Conservation (phyloP, 2,888 invertebrate genomes). For the Himalopsyche japonica region DNA sequence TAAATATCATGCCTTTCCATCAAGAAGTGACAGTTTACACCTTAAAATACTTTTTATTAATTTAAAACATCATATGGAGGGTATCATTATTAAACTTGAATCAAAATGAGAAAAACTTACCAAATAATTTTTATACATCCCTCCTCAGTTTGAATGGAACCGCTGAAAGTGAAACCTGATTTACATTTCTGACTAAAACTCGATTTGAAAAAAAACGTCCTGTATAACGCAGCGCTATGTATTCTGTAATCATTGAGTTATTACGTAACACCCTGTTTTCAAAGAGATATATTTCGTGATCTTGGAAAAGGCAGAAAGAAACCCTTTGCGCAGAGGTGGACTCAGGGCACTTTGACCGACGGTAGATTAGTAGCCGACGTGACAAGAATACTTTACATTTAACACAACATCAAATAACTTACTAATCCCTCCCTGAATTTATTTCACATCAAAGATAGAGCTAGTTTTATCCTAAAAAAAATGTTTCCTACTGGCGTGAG, state of each 20-base stretch:
- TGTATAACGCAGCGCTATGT: not conserved
- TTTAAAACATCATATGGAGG: too few relatives aligned
- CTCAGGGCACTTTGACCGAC: not conserved
- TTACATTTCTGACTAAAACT: too few relatives aligned
- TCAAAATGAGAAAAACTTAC: too few relatives aligned
- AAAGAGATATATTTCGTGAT: not conserved
- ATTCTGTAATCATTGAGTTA: not conserved
- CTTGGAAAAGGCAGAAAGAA: not conserved
- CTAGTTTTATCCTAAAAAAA: not conserved
- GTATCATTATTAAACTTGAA: too few relatives aligned
- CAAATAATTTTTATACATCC: too few relatives aligned
- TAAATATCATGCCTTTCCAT: too few relatives aligned
- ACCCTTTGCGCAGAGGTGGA: not conserved
- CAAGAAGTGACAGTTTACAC: too few relatives aligned
- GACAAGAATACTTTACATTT: not conserved
- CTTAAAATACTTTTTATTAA: too few relatives aligned
- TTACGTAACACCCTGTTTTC: not conserved
- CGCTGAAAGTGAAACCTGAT: too few relatives aligned
- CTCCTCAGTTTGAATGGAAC: too few relatives aligned
- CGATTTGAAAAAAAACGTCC: too few relatives aligned
- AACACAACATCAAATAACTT: not conserved
- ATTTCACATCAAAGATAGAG: not conserved
- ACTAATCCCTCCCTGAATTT: not conserved
- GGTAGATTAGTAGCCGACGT: not conserved
- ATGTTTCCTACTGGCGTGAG: not conserved